Evolutionary conservation across 2,797 vertebrate species (phyloP), one percentile per base, ranked within the genome.

Genomic region (Spinus olivaceus): DNA sequence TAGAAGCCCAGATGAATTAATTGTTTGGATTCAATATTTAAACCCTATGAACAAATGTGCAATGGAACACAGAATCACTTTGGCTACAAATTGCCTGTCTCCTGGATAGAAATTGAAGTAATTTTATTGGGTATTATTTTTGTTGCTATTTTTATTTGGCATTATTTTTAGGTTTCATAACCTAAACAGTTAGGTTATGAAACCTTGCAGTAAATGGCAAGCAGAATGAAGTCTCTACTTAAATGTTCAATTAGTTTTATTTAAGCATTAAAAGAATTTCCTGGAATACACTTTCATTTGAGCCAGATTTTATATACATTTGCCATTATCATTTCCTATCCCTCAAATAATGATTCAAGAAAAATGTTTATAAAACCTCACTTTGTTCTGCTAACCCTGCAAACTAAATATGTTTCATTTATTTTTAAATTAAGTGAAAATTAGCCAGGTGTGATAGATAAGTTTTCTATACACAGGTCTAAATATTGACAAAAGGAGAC

Each of bases 381-480:
- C 92, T 93, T 96, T 94, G 91, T 96, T 97, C 94, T 97, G 90
- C 91, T 97, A 98, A 95, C 95, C 95, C 74, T 87, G 95, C 81
- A 98, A 98, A 96, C 95, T 95, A 98, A 97, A 97, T 95, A 97
- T 96, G 95, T 98, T 97, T 95, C 96, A 95, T 97, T 98, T 98
- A 98, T 98, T 98, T 98, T 98, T 98, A 97, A 98, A 97, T 97
- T 97, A 98, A 98, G 97, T 97, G 97, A 98, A 98, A 98, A 98
- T 98, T 98, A 98, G 91, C 98, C 98, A 98, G 98, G 97, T 98
- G 98, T 98, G 98, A 97, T 97, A 98, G 97, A 97, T 97, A 98
- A 98, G 97, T 97, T 98, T 98, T 98, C 97, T 97, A 97, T 97
- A 98, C 97, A 98, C 97, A 97, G 97, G 97, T 98, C 97, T 98